Evolutionary conservation across 23 tunicate genomes (phyloP).

Genomic region (Trididemnum clinides): DNA sequence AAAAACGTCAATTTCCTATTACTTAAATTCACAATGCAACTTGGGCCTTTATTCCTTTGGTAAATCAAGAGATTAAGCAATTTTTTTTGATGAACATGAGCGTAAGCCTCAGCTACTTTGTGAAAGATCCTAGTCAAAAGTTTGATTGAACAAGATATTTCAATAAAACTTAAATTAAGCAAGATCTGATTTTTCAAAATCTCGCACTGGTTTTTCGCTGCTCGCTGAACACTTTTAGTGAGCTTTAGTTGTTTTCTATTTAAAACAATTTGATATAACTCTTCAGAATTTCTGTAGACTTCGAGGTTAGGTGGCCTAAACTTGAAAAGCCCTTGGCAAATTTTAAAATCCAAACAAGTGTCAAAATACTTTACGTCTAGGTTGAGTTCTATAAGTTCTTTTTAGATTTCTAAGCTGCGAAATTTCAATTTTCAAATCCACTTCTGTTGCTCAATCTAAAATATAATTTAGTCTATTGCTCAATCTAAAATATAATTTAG

Average conservation of each 20-base stretch:
- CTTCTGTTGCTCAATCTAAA: background rate
- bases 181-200: background rate
- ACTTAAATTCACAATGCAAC: background rate
- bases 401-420: background rate
- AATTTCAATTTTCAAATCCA: background rate
- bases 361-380: background rate
- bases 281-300: background rate
- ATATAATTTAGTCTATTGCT: too few species aligned
- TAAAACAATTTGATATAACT: background rate
- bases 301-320: background rate
- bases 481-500: too few species aligned
- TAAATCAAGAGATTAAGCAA: too few species aligned
- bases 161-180: background rate
- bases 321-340: background rate
- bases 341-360: background rate
- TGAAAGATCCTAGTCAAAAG: too few species aligned
- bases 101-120: background rate
- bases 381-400: background rate
- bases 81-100: background rate
- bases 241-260: background rate
- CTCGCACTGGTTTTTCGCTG: background rate
- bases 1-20: background rate
- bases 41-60: background rate
- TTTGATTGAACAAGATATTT: background rate
- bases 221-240: background rate